A percentile compares a stretch with the other conserved stretches of the same genome.
These are phyloP conservation scores for Drosophila histrio DNA, from an alignment of 2,888 invertebrate species.

Conservation along the genomic window DNA sequence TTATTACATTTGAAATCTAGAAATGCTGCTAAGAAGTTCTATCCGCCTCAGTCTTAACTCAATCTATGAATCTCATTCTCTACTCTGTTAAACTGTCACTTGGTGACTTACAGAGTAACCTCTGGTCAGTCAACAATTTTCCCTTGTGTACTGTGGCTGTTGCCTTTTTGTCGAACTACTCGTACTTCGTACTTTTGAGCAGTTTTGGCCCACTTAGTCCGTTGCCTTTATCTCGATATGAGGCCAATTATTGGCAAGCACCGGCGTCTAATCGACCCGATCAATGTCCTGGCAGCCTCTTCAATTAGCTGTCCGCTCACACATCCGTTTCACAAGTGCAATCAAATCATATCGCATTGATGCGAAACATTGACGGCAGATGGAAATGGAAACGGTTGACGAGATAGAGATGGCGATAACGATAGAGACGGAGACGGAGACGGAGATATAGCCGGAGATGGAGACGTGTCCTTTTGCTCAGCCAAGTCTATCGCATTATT, in stretches of 20 bases:
- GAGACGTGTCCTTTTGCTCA: slow-evolving; percentile 43
- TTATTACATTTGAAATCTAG: no score
- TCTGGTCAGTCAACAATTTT: background rate
- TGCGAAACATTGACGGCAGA: slow-evolving; percentile 42
- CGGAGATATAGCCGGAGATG: background rate
- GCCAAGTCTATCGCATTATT: slow-evolving; percentile 73
- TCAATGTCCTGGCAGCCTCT: slow-evolving; percentile 52
- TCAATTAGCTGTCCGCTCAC: slow-evolving; percentile 57
- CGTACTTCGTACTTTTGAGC: slow-evolving; percentile 7
- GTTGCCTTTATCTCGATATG: slow-evolving; percentile 64
- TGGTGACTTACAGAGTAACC: background rate
- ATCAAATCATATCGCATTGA: slow-evolving; percentile 70
- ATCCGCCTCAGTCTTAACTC: no score
- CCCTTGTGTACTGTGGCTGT: background rate
- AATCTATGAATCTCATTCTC: no score
- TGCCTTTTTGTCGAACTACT: slow-evolving; percentile 7
- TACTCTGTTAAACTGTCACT: no score
- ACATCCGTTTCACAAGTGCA: slow-evolving; percentile 61
- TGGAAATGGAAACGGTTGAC: slow-evolving; percentile 7
- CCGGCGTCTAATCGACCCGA: slow-evolving; percentile 56
- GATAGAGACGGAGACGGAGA: background rate
- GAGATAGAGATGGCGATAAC: background rate
- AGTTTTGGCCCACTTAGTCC: slow-evolving; percentile 29
- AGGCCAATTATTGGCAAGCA: slow-evolving; percentile 62
- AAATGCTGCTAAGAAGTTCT: no score